Base-by-base conservation (phyloP, 1,140 invertebrate genomes). In the Patella vulgata region DNA sequence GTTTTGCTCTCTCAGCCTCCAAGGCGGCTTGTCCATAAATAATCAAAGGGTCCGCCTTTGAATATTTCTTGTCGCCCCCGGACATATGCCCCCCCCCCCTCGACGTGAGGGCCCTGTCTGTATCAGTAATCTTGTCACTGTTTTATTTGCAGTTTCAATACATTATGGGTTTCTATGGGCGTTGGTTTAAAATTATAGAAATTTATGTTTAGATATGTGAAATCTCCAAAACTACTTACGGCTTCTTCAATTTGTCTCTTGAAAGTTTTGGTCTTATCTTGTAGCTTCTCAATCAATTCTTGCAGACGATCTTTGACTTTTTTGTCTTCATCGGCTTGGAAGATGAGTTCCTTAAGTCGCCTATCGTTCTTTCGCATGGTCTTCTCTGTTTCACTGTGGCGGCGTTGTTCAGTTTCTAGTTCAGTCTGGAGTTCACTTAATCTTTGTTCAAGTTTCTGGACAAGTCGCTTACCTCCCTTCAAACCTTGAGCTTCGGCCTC, bases 161-260 rank as follows among this genome's bases (percentile, higher is more conserved):
- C 5, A 14, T 36, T 14, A 36, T 36, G 33, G 5, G 33, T 14
- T 5, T 8, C 6, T 14, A 5, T 36, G 14, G 14, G 5, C 33
- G 14, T 36, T 5, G 14, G 33, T 36, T 5, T 36, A 36, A 36
- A 5, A 11, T 6, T 36, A 8, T 14, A 36, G 9, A n/a, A 19
- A n/a, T n/a, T 6, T 14, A 11, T 27, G 25, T 19, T 5, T 57
- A 23, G 19, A 33, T n/a, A n/a, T n/a, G 33, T 36, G 33, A 14
- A 36, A 8, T 36, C 5, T 14, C 14, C 14, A 57, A 17, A 21
- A 28, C 12, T 33, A 81, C 87, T 86, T 83, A 89, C 89, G 70
- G 96, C 96, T 85, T 99, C 96, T 83, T 98, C 97, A 80, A 98
- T 97, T 89, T 98, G 96, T 87, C 95, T 93, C 92, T 98, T 98